Evolutionary conservation across 2,113 vertebrate species (phyloP), one percentile per base, ranked within the genome.

Genomic region (Chlorodrepanis virens): DNA sequence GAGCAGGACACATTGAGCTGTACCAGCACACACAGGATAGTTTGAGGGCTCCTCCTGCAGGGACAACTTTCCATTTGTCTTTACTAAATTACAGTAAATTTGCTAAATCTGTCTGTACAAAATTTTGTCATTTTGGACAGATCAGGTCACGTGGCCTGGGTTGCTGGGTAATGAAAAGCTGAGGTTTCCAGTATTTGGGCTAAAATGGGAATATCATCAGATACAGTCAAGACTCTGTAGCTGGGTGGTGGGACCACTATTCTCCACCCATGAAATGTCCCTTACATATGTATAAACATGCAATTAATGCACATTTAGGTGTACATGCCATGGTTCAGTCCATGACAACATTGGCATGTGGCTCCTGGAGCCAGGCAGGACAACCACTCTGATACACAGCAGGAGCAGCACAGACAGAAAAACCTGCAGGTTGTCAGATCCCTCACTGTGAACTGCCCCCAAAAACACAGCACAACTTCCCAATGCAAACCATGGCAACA

Each of bases 1-100:
- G 57, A 24, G 9, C 2, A 4, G n/a, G 71, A 63, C 31, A 24
- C 0, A 1, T 0, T 31, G 84, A 71, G 35, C 12, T 37, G 14
- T 50, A 13, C 47, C 68, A 54, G 47, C 11, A 1, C 3, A 33
- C 25, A 6, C 24, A n/a, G 28, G 1, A 23, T 7, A 37, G 52
- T 12, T 14, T 68, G 67, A 76, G 25, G 39, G 57, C 45, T 56
- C 11, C 64, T 68, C 49, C 57, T 83, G 29, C 78, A 59, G 22
- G 7, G 5, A 45, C n/a, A 22, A 18, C 27, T 57, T 83, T 42
- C 25, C 2, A 1, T 39, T 42, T 65, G n/a, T 28, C n/a, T 39
- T 57, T 37, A 21, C 20, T 37, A 23, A 61, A 72, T 54, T 19
- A 28, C 1, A 2, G 50, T 17, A 52, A 29, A 52, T 18, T 17